Percentiles rank a stretch among this genome's conserved stretches.
phyloP scores from a whole-genome alignment of 2,113 vertebrate genomes.

The Aythya baeri region DNA sequence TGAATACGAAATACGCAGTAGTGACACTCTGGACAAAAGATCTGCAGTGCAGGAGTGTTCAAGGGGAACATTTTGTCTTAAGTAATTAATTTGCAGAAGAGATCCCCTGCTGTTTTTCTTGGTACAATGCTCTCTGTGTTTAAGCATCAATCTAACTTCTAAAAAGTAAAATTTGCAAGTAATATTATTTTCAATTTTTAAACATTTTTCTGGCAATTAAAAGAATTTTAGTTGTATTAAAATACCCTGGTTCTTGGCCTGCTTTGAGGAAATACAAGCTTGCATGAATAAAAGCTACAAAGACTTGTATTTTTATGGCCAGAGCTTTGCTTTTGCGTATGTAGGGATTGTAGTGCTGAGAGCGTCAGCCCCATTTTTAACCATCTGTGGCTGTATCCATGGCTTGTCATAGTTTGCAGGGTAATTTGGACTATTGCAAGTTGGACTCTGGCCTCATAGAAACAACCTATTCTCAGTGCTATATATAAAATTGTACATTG shows the following conservation, averaged over 20 bases:
- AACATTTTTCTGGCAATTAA: conserved; percentile 43
- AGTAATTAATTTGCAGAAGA: conserved; percentile 73
- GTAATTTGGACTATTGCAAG: conserved; percentile 65
- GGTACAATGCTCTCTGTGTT: conserved; percentile 52
- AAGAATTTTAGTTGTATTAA: conserved; percentile 48
- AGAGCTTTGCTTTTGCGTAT: background rate
- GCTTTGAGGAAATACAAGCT: conserved; percentile 16
- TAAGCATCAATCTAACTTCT: conserved; percentile 66
- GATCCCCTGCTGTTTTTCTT: conserved; percentile 66
- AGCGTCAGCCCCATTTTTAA: conserved; percentile 51
- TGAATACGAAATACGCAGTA: conserved; percentile 59
- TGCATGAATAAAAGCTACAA: conserved; percentile 6
- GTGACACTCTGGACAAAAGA: conserved; percentile 70
- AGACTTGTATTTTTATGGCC: background rate
- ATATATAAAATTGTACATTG: conserved; percentile 69
- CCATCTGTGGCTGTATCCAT: conserved; percentile 49
- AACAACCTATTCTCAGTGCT: conserved; percentile 71
- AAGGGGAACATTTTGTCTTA: conserved; percentile 70
- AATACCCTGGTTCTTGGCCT: conserved; percentile 17
- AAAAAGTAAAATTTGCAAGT: conserved; percentile 67
- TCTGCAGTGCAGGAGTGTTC: conserved; percentile 71
- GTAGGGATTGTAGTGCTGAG: conserved; percentile 7
- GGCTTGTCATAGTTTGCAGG: conserved; percentile 47
- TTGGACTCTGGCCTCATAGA: conserved; percentile 70
- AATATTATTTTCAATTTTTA: conserved; percentile 47